Base-by-base conservation (phyloP, 2,888 invertebrate species). In the Ichneumoninae sp. region DNA sequence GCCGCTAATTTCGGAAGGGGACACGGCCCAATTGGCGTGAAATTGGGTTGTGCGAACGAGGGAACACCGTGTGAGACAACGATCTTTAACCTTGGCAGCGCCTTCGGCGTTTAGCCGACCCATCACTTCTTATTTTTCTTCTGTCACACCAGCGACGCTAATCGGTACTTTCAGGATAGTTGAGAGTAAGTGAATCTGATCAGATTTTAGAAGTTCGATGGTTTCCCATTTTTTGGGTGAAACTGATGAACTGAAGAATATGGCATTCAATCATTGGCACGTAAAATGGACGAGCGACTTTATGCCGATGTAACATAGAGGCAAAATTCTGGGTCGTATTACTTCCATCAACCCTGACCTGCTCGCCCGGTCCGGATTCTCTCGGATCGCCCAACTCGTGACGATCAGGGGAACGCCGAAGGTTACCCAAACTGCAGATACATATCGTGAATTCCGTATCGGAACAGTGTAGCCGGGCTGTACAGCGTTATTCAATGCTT, bases 1-100 rank as follows among this genome's bases (percentile, higher is more conserved):
- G 70, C 66, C 57, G 70, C 82, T 86, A 86, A 86, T 85, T 85
- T 66, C 71, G 36, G 22, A 57, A 76, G 57, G 50, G 62, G 47
- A 47, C 72, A 26, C 19, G 54, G 60, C 13, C 40, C 40, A 68
- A 77, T 57, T 82, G 57, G 10, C 68, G 79, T 54, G 19, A 71
- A 72, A 79, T 72, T 71, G 66, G 65, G 44, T 65, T 54, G 66
- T 72, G 44, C 44, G 36, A 40, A 36, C 30, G 50, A 22, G 47
- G 47, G 36, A 60, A 77, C 69, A 33, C 44, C 26, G 40, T 54
- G n/a, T 40, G 44, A 19, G n/a, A 54, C 54, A 33, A 19, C 19
- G 65, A 50, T 60, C 70, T 30, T 22, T 52, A 22, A 70, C 52
- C 50, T 36, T 62, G 36, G 7, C 47, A 66, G 52, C 50, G 40